Conservation (phyloP, 92 coral and sea anemone genomes). For the Zoanthus sociatus region DNA sequence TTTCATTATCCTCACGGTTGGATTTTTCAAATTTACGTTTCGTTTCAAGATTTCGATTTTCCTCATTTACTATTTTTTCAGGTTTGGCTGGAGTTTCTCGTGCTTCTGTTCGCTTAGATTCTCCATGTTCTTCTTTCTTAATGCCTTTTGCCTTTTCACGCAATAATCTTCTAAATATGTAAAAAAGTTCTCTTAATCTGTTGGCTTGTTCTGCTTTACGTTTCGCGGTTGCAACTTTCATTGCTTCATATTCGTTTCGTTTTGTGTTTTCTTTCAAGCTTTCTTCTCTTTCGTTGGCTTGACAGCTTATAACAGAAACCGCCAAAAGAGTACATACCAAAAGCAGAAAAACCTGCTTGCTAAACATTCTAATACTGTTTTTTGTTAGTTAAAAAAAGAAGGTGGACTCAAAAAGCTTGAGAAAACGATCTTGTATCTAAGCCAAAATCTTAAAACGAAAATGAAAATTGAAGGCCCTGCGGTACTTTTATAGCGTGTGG, state of each 20-base stretch:
- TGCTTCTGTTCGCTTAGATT: background rate
- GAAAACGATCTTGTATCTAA: background rate
- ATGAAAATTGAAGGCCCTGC: background rate
- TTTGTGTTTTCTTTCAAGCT: background rate
- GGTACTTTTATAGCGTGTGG: background rate
- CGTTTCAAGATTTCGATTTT: background rate
- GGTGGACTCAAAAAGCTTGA: background rate
- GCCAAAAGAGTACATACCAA: background rate
- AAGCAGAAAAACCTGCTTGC: background rate
- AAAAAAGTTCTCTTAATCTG: background rate
- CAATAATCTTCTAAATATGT: background rate
- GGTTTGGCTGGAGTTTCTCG: background rate
- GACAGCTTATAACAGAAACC: background rate
- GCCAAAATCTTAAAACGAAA: background rate
- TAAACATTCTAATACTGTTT: background rate
- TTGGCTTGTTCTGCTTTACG: background rate
- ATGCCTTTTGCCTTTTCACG: background rate
- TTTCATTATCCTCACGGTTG: background rate
- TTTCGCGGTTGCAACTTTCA: background rate
- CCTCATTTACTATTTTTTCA: background rate
- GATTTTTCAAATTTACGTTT: background rate
- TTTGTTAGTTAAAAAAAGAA: background rate
- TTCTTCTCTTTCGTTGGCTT: background rate
- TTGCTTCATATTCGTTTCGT: background rate
- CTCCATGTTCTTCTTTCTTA: background rate